Conservation (phyloP, 2,888 invertebrate species). For the Apamea monoglypha region DNA sequence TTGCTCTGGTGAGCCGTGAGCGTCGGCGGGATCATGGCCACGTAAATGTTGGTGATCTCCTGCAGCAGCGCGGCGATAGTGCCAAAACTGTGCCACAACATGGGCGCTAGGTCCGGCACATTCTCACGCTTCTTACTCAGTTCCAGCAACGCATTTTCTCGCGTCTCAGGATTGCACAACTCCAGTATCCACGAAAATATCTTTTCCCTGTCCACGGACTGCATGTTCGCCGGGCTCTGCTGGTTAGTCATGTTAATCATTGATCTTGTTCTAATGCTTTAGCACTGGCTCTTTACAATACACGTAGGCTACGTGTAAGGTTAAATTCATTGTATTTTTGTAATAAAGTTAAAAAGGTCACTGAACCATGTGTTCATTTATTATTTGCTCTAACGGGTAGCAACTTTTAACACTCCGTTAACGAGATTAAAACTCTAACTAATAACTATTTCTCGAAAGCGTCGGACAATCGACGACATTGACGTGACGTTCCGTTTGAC, state of each 20-base stretch:
- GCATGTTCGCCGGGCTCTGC: conserved; percentile 94
- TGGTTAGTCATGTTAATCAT: conserved; percentile 93
- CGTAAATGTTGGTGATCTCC: conserved; percentile 99
- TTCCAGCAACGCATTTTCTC: conserved; percentile 99
- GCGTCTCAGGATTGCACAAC: conserved; percentile 97
- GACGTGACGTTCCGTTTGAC: conserved; percentile 53
- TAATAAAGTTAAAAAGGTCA: conserved; percentile 37
- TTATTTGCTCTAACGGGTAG: conserved; percentile 35
- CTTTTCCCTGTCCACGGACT: conserved; percentile 95
- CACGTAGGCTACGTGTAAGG: conserved; percentile 66
- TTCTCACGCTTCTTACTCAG: conserved; percentile 94
- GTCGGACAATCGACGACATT: conserved; percentile 62
- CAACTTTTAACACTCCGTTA: conserved; percentile 51
- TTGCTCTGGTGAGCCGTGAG: conserved; percentile 99
- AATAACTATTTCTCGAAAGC: conserved; percentile 60
- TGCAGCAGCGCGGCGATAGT: conserved; percentile 98
- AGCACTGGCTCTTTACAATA: conserved; percentile 69
- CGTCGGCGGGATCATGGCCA: conserved; percentile 99
- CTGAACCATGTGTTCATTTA: conserved; percentile 56
- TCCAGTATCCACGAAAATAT: conserved; percentile 98
- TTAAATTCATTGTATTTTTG: conserved; percentile 67
- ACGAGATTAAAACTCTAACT: conserved; percentile 39
- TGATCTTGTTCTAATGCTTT: conserved; percentile 68
- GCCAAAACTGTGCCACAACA: conserved; percentile 99
- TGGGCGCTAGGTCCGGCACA: conserved; percentile 98